phyloP scores from a whole-genome alignment of 2,888 invertebrate genomes.

The Nomada fabriciana region DNA sequence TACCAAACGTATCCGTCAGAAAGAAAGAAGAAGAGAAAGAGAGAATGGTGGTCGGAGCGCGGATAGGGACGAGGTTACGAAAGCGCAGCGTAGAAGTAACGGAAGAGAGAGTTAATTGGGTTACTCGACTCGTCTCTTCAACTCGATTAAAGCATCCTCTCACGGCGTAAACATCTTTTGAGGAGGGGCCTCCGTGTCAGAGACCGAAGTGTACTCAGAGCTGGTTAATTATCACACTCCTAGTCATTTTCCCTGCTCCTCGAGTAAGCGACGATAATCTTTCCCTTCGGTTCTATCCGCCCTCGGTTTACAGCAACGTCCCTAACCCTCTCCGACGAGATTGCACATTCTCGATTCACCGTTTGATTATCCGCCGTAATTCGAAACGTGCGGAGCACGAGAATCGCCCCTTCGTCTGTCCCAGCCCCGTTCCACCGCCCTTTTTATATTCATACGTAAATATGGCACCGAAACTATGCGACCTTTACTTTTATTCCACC shows the following conservation, averaged over 20 bases:
- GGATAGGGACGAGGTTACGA: constrained; percentile 9
- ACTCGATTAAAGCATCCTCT: constrained; percentile 78
- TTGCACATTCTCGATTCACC: constrained; percentile 31
- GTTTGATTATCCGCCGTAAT: constrained; percentile 33
- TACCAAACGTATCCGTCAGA: constrained; percentile 14
- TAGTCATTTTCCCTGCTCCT: constrained; percentile 71
- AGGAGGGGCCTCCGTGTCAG: constrained; percentile 72
- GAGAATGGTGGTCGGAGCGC: background rate
- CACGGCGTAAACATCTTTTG: constrained; percentile 79
- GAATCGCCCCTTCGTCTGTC: background rate
- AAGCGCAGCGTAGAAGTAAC: constrained; percentile 60
- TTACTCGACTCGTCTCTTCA: constrained; percentile 79
- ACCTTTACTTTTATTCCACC: constrained; percentile 46
- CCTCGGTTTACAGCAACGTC: background rate
- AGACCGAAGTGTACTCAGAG: constrained; percentile 73
- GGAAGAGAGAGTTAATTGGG: constrained; percentile 74
- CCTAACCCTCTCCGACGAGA: constrained; percentile 18
- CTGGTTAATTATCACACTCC: constrained; percentile 76
- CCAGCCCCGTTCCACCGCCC: background rate
- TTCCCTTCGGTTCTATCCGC: constrained; percentile 40
- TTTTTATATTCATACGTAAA: background rate
- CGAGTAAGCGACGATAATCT: constrained; percentile 70
- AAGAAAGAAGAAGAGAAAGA: background rate
- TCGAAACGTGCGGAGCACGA: constrained; percentile 29
- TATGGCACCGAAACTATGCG: background rate